These are phyloP conservation scores for Pituophis catenifer DNA, from an alignment of 2,113 vertebrate species.

Conservation along the genomic window DNA sequence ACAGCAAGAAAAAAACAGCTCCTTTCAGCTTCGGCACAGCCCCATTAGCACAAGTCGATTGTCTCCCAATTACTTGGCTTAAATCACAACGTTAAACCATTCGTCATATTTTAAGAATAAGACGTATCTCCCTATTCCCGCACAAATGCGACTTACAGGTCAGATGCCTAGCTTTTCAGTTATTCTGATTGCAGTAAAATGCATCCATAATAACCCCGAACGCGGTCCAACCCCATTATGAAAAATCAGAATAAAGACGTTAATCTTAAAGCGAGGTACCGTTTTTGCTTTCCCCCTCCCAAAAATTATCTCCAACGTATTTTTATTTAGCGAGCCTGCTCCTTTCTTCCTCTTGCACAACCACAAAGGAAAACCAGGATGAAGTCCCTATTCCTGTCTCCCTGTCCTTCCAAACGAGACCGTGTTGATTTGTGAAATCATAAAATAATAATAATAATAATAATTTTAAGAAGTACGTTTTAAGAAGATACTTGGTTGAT, in stretches of 20 bases:
- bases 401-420: constrained; percentile 52
- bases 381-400: constrained; percentile 19
- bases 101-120: not conserved
- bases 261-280: not conserved
- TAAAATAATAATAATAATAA: constrained; percentile 31
- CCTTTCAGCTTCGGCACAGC: too few species aligned
- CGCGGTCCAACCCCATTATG: not conserved
- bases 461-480: too few species aligned
- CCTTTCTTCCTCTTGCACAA: constrained; percentile 49
- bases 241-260: not conserved
- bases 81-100: not conserved
- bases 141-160: not conserved
- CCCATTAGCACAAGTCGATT: too few species aligned
- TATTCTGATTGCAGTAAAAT: not conserved
- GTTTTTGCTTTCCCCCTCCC: not conserved
- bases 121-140: not conserved
- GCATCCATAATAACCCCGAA: not conserved
- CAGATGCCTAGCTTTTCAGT: not conserved
- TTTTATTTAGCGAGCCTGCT: constrained; percentile 8
- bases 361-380: not conserved
- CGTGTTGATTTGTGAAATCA: constrained; percentile 77
- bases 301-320: not conserved
- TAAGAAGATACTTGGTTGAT: too few species aligned
- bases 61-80: not conserved
- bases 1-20: too few species aligned